Evolutionary conservation across 2,888 invertebrate genomes (phyloP), one percentile per base, ranked within the genome.

Genomic region (Sipunculus nudus): DNA sequence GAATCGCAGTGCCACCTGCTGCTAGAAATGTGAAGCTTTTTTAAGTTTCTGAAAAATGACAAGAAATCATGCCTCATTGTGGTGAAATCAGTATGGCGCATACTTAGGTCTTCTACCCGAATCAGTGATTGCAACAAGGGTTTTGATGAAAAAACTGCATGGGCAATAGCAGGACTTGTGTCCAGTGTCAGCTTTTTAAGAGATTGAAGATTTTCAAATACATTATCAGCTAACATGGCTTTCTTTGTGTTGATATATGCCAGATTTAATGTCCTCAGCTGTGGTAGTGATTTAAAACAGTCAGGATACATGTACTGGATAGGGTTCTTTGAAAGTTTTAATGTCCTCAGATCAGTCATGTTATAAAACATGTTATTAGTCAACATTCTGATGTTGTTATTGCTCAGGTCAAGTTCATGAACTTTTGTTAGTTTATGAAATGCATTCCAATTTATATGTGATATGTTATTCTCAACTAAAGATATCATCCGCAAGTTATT

Each of bases 1-100:
- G 41, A 58, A 56, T 70, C 70, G 31, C 70, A 70, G 47, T 67
- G 68, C 70, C 70, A 70, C 23, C 58, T 32, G n/a, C 52, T 46
- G 49, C 61, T 61, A 5, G 67, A 53, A 6, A 70, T 23, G 10
- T 61, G 63, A 13, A 70, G 29, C 41, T 43, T 43, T n/a, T 38
- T 40, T 25, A 70, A 56, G n/a, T 56, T 32, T 5, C 63, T 59
- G 39, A 69, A 59, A 25, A 39, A 47, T 3, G 26, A 19, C 2
- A 55, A 45, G 29, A 63, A 60, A 38, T 59, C 57, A 3, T 40
- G 26, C 10, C 54, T 31, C 8, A 71, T 35, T 3, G 38, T 41
- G 3, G 59, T 60, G 26, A 71, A 39, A 35, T 67, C 69, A 3
- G 65, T 57, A 29, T 66, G 63, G 25, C 57, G 52, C 58, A 67